Evolutionary conservation across 2,888 invertebrate species (phyloP).

Genomic region (Coelogynopora nodosa): DNA sequence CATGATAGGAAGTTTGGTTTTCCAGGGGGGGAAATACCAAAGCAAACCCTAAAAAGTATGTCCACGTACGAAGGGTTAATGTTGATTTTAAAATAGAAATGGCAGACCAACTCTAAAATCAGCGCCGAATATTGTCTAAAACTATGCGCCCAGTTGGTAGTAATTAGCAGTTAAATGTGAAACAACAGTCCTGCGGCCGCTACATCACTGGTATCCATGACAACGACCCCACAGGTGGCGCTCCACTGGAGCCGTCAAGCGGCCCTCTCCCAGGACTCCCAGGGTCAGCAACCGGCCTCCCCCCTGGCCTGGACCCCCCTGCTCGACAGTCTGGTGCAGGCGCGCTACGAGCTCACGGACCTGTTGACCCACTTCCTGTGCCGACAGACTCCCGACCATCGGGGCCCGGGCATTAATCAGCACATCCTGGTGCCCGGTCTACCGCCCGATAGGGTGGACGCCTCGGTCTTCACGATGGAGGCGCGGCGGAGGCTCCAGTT

Average conservation of each 20-base stretch:
- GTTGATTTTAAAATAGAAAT: too few relatives aligned
- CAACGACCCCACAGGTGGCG: not conserved
- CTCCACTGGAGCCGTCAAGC: slow-evolving; percentile 1
- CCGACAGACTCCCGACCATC: slow-evolving; percentile 70
- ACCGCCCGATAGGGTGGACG: not conserved
- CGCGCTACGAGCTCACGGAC: slow-evolving; percentile 90
- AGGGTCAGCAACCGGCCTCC: not conserved
- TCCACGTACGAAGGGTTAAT: too few relatives aligned
- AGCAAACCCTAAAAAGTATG: too few relatives aligned
- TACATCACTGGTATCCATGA: not conserved
- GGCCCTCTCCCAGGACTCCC: not conserved
- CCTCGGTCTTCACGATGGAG: slow-evolving; percentile 13
- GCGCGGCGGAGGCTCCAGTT: slow-evolving; percentile 37
- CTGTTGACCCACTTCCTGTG: slow-evolving; percentile 82
- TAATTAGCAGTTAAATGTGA: too few relatives aligned
- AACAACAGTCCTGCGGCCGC: slow-evolving; percentile 48
- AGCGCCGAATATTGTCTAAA: too few relatives aligned
- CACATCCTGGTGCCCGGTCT: not conserved
- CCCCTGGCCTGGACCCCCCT: slow-evolving; percentile 34
- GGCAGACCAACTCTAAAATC: too few relatives aligned
- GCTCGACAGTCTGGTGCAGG: slow-evolving; percentile 68
- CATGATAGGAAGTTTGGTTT: too few relatives aligned
- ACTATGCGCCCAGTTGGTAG: too few relatives aligned
- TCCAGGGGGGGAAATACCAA: too few relatives aligned
- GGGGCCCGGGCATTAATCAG: not conserved